phyloP scores from a whole-genome alignment of 2,888 invertebrate species.

The Hylaea fasciaria region DNA sequence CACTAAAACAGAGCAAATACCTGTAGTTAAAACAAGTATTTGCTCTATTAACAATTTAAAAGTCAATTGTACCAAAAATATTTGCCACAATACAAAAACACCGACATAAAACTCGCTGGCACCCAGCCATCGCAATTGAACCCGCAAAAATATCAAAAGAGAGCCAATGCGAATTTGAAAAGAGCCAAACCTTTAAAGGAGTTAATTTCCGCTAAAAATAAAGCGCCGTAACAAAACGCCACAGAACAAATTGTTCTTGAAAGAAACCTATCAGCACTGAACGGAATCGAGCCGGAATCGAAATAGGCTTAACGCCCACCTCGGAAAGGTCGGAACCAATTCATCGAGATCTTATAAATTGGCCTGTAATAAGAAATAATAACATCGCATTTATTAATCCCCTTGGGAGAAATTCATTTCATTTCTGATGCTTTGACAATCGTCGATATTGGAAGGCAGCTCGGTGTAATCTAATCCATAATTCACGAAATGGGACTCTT shows the following conservation, averaged over 20 bases:
- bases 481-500: conserved; percentile 41
- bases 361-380: conserved; percentile 42
- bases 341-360: conserved; percentile 36
- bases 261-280: conserved; percentile 4
- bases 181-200: conserved; percentile 4
- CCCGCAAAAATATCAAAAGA: neutral
- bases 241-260: conserved; percentile 3
- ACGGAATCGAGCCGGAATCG: conserved; percentile 17
- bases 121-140: too few relatives aligned
- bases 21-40: too few relatives aligned
- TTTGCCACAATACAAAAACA: too few relatives aligned
- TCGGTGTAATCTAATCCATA: conserved; percentile 46
- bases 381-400: conserved; percentile 36
- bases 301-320: conserved; percentile 23
- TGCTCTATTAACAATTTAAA: too few relatives aligned
- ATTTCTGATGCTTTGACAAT: conserved; percentile 41
- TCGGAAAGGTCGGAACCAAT: conserved; percentile 27
- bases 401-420: conserved; percentile 42
- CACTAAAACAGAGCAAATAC: too few relatives aligned
- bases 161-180: neutral
- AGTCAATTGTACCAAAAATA: too few relatives aligned
- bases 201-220: conserved; percentile 18
- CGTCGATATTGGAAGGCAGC: conserved; percentile 40
- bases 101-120: too few relatives aligned
- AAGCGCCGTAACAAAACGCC: conserved; percentile 1